A percentile compares a stretch with the other conserved stretches of the same genome.
These are phyloP conservation scores for Sebastolobus alascanus DNA, from an alignment of 2,797 vertebrate genomes.

Conservation along the genomic window DNA sequence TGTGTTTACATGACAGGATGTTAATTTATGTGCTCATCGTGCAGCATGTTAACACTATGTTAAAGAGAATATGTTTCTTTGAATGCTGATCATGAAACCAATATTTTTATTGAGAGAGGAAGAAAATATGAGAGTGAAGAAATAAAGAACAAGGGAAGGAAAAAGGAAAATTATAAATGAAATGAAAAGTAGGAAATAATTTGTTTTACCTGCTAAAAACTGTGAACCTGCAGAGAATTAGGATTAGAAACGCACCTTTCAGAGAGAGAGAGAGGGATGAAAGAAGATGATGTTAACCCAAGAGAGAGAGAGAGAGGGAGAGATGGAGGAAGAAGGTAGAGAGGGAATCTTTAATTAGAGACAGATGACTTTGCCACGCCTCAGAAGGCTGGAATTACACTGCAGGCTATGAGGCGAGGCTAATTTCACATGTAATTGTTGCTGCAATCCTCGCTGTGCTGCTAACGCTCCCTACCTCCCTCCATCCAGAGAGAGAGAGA, in stretches of 20 bases:
- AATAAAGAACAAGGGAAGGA: not conserved
- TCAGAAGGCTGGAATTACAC: constrained; percentile 84
- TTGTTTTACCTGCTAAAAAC: constrained; percentile 35
- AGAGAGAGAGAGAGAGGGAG: not conserved
- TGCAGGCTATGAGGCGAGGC: constrained; percentile 79
- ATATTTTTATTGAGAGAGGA: too few relatives aligned
- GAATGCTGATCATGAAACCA: too few relatives aligned
- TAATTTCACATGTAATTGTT: constrained; percentile 85
- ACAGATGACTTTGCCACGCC: constrained; percentile 79
- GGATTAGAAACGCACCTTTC: constrained; percentile 19
- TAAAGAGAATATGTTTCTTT: not conserved
- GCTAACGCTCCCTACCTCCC: constrained; percentile 56
- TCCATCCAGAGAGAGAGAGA: constrained; percentile 18
- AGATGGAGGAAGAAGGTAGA: constrained; percentile 6
- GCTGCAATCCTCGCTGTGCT: constrained; percentile 73
- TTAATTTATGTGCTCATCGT: not conserved
- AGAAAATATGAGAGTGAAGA: not conserved
- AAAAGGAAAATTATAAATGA: not conserved
- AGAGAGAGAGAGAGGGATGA: not conserved
- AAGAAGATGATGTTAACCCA: constrained; percentile 30
- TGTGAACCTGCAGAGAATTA: constrained; percentile 34
- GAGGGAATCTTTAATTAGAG: constrained; percentile 82
- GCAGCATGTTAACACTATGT: not conserved
- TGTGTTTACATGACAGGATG: not conserved
- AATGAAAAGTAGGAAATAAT: constrained; percentile 27